These are phyloP conservation scores for Telenomus remus DNA, from an alignment of 1,140 invertebrate genomes.

Conservation along the genomic window DNA sequence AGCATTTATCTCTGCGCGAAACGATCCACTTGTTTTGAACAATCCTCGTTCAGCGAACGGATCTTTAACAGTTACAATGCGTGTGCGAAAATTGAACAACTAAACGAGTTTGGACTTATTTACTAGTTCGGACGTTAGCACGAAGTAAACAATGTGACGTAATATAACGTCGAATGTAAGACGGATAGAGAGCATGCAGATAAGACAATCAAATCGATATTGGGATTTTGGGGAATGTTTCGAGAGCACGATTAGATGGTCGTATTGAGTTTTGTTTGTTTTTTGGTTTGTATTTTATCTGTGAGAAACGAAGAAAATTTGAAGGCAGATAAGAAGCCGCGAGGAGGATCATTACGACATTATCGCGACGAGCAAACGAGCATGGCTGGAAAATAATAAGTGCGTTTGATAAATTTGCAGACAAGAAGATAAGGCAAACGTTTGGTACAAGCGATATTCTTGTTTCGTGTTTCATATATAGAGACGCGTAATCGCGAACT, in stretches of 20 bases:
- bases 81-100: too few relatives aligned
- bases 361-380: slow-evolving; percentile 25
- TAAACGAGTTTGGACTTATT: too few relatives aligned
- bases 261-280: too few relatives aligned
- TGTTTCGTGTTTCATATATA: slow-evolving; percentile 18
- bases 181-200: too few relatives aligned
- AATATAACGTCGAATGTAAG: too few relatives aligned
- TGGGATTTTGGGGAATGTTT: too few relatives aligned
- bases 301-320: slow-evolving; percentile 8
- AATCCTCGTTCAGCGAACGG: background rate
- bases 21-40: too few relatives aligned
- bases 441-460: slow-evolving; percentile 27
- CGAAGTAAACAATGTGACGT: too few relatives aligned
- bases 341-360: slow-evolving; percentile 23
- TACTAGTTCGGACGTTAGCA: too few relatives aligned
- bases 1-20: too few relatives aligned
- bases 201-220: too few relatives aligned
- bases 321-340: slow-evolving; percentile 20
- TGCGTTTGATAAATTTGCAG: slow-evolving; percentile 5
- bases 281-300: slow-evolving; percentile 11
- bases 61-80: slow-evolving; percentile 6
- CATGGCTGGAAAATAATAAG: slow-evolving; percentile 26
- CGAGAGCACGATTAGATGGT: too few relatives aligned
- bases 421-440: slow-evolving; percentile 1
- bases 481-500: slow-evolving; percentile 8